Evolutionary conservation across 2,797 vertebrate genomes (phyloP).

Genomic region (Hypotaenidia philippensis): DNA sequence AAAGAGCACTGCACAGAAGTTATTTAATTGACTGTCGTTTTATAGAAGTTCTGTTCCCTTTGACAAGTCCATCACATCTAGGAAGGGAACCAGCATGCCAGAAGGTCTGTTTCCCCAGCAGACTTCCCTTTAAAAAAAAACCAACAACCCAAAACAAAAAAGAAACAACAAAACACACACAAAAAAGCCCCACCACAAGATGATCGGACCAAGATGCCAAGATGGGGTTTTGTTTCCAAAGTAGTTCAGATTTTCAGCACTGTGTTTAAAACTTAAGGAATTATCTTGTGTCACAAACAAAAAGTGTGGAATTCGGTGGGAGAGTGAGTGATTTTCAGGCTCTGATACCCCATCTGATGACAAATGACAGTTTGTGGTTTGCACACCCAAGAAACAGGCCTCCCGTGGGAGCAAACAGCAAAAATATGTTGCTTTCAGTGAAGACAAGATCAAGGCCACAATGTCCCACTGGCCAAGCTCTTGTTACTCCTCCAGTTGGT

Average conservation of each 20-base stretch:
- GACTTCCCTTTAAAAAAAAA: neutral
- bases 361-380: neutral
- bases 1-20: neutral
- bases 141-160: too few relatives aligned
- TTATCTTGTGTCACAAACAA: neutral
- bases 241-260: neutral
- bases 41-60: constrained; percentile 6
- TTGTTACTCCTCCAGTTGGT: neutral
- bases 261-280: neutral
- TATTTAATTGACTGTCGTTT: constrained; percentile 35
- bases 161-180: too few relatives aligned
- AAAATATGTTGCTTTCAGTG: neutral
- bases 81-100: neutral
- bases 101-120: neutral
- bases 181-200: too few relatives aligned
- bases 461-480: neutral
- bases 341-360: neutral
- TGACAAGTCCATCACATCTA: neutral
- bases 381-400: neutral
- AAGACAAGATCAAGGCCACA: neutral
- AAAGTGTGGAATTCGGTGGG: neutral
- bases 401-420: neutral
- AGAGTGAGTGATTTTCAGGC: neutral
- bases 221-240: rapidly evolving
- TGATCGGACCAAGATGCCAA: neutral